A percentile compares a stretch with the other conserved stretches of the same genome.
Conservation (phyloP, 53 echinoderm and acorn worm genomes). For the Stichopus horrens region DNA sequence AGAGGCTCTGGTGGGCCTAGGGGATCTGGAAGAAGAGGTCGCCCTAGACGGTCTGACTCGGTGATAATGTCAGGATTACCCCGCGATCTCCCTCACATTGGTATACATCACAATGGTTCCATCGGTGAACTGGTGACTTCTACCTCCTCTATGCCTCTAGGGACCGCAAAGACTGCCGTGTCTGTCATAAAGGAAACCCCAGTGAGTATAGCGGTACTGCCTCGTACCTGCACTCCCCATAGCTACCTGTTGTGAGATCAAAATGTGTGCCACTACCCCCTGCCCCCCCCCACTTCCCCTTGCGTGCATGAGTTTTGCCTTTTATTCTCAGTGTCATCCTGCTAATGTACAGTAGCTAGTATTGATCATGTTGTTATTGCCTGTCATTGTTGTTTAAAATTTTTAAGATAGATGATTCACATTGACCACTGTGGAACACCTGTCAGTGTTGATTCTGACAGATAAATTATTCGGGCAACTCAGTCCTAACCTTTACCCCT, state of each 20-base stretch:
- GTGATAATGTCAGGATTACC: slow-evolving; percentile 32
- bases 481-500: not conserved
- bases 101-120: slow-evolving; percentile 37
- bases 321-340: not conserved
- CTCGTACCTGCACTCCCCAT: not conserved
- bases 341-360: slow-evolving; percentile 8
- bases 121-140: slow-evolving; percentile 39
- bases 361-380: not conserved
- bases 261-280: not conserved
- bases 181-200: slow-evolving; percentile 86
- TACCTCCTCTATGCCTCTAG: slow-evolving; percentile 33
- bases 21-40: slow-evolving; percentile 70
- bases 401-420: too few species aligned
- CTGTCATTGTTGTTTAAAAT: not conserved
- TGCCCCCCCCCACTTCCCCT: not conserved
- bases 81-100: not conserved
- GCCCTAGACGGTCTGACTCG: slow-evolving; percentile 56
- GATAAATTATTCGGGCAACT: not conserved
- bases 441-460: not conserved
- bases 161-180: slow-evolving; percentile 58
- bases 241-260: too few species aligned
- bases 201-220: slow-evolving; percentile 50
- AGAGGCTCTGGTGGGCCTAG: slow-evolving; percentile 51
- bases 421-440: not conserved
- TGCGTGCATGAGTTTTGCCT: not conserved